A percentile compares a stretch with the other conserved stretches of the same genome.
Evolutionary conservation across 1,140 invertebrate genomes (phyloP).

Genomic region (silkworm (Bombyx mori)): DNA sequence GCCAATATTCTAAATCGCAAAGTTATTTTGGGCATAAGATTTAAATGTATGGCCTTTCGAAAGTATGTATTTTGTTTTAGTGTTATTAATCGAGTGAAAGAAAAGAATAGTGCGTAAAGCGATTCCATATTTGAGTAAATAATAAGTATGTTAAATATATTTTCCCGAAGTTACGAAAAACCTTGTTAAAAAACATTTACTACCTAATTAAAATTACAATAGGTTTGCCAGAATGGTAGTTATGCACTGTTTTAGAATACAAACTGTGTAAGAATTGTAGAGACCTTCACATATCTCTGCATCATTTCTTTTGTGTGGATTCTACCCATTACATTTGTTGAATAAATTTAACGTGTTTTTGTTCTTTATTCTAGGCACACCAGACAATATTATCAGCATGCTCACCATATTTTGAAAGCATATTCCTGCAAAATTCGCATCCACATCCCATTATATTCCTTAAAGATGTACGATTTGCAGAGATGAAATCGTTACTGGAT

Average conservation of each 20-base stretch:
- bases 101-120: no score
- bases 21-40: no score
- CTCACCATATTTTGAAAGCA: slow-evolving; percentile 94
- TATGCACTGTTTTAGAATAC: slow-evolving; percentile 29
- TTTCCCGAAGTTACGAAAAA: slow-evolving; percentile 5
- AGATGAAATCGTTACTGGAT: slow-evolving; percentile 89
- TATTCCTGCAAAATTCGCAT: slow-evolving; percentile 92
- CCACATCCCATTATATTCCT: slow-evolving; percentile 94
- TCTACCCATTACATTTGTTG: slow-evolving; percentile 1
- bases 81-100: no score
- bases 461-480: slow-evolving; percentile 89
- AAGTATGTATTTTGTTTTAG: no score
- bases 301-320: slow-evolving; percentile 13
- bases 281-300: slow-evolving; percentile 45
- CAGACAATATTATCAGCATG: slow-evolving; percentile 94
- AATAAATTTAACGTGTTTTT: slow-evolving; percentile 3
- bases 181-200: slow-evolving; percentile 17
- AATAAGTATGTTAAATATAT: no score
- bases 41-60: no score
- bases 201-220: slow-evolving; percentile 52
- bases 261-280: slow-evolving; percentile 26
- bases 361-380: slow-evolving; percentile 77
- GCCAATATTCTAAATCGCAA: no score
- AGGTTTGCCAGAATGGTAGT: slow-evolving; percentile 35
- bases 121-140: no score